Base-by-base conservation (phyloP, 2,888 invertebrate species). In the Myopa testacea region DNA sequence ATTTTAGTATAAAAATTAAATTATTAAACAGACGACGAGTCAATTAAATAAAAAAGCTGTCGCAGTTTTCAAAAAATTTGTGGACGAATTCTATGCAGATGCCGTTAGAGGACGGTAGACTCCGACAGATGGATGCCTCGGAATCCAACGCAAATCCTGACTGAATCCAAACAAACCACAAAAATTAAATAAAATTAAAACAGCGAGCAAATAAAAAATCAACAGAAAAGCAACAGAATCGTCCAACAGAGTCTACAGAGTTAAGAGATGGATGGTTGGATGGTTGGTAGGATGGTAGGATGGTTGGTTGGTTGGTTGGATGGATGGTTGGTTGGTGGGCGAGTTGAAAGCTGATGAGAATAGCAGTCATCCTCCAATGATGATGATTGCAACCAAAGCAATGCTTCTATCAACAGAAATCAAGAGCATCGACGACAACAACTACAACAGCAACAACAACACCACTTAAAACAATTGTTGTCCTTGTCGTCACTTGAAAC, bases 181-280 rank as follows among this genome's bases (percentile, higher is more conserved):
- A 38, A 37, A 34, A 67, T 67, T 67, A 38, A 38, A 16, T 67
- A 67, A 67, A 79, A 79, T 78, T 76, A 79, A 74, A 71, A 34
- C 58, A 60, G 58, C 5, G 68, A 38, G 40, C 45, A 68, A 52
- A 55, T 4, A 69, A 34, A n/a, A n/a, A n/a, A 52, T 45, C 19
- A 26, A 58, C 60, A 16, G 4, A 70, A 78, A 52, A 40, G 16
- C 14, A 38, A 58, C n/a, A 72, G 62, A 72, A 26, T 26, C 26
- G 26, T 26, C 2, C 26, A 26, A 2, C 26, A 26, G 26, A 26
- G 26, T 26, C 26, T 26, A 26, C 26, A 26, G 26, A 60, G 45
- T 4, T n/a, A 69, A 34, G 40, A 34, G 19, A 4, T 55, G 55
- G n/a, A 12, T 55, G 26, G 26, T 40, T 14, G 63, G 37, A n/a